Evolutionary conservation across 2,113 vertebrate genomes (phyloP), one percentile per base, ranked within the genome.

Genomic region (Leucopsar rothschildi): DNA sequence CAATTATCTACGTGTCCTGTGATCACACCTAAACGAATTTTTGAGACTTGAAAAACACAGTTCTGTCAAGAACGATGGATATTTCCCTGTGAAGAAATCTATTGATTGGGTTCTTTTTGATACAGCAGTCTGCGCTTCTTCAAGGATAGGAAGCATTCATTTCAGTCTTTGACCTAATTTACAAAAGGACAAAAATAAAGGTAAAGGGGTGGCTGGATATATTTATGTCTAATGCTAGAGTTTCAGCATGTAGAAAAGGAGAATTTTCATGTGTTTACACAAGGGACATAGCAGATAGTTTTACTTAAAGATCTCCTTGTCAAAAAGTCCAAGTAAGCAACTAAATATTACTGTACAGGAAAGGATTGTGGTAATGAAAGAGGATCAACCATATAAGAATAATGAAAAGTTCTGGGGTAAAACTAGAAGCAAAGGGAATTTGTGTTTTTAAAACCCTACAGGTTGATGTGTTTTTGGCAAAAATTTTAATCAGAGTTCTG

Each of bases 1-100:
- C 24, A 82, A 6, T 44, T 45, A 59, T 8, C 23, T 39, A 5
- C 0, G 1, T 45, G 52, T 85, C 24, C 18, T 1, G 2, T 45
- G 14, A 84, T 9, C 56, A 78, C 33, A 64, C 19, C 14, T 84
- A 89, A 89, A 50, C 21, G 35, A 75, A 3, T 33, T 33, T 44
- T 23, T 24, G 4, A 70, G 53, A 84, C 19, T 57, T 65, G 22
- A 83, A 82, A 88, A 77, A 73, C 11, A 75, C 8, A 73, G 33
- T 75, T 82, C 42, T 68, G 8, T 44, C 39, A 61, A 37, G 37
- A 63, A 90, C 83, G 44, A 86, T 27, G 7, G 44, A 12, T 78
- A 88, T 40, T 86, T 78, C 29, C 35, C 63, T 47, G 7, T 33
- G 56, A 68, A 91, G 45, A 66, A 11, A n/a, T 6, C 13, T n/a